Evolutionary conservation across 2,797 vertebrate species (phyloP), one percentile per base, ranked within the genome.

Genomic region (Periparus ater): DNA sequence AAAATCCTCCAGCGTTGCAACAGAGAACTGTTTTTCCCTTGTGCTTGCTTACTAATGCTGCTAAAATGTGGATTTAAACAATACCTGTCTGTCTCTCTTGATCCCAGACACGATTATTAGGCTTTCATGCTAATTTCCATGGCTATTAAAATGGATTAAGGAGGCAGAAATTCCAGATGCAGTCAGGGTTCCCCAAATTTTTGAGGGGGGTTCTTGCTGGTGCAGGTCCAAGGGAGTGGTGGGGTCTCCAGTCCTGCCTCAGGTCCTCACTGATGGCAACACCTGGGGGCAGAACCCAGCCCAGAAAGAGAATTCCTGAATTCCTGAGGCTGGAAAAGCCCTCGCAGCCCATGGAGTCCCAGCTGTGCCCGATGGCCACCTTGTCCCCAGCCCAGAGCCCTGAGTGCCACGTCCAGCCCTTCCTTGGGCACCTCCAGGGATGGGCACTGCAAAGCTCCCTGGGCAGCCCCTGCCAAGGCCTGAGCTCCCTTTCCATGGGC

Each of bases 21-120:
- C 57, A 93, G 67, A 61, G 68, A 91, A 82, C 81, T 85, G 67
- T 54, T 96, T 96, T 91, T 91, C 89, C 92, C 94, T 79, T 77
- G 92, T 94, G 91, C 65, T 95, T 89, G 84, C 92, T 95, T 93
- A 93, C 74, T 96, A 96, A 96, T 34, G 81, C 92, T 60, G 68
- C 54, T 89, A 54, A 78, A 95, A 96, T 89, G 96, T 51, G 93
- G 81, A 61, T 88, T 88, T 89, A 73, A 89, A 93, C 65, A 91
- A 71, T 95, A 95, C 84, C 92, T 95, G 92, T 67, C 89, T 96
- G 85, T 77, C 54, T 94, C 26, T 76, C 84, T 65, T 38, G 68
- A 94, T 92, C 81, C 81, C 85, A 97, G 93, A 87, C 93, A 94
- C 0, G 9, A 91, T 94, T 93, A 63, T 76, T 91, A 65, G 57